A percentile compares a stretch with the other conserved stretches of the same genome.
Evolutionary conservation across 1,140 invertebrate genomes (phyloP).

Genomic region (Vanessa tameamea): DNA sequence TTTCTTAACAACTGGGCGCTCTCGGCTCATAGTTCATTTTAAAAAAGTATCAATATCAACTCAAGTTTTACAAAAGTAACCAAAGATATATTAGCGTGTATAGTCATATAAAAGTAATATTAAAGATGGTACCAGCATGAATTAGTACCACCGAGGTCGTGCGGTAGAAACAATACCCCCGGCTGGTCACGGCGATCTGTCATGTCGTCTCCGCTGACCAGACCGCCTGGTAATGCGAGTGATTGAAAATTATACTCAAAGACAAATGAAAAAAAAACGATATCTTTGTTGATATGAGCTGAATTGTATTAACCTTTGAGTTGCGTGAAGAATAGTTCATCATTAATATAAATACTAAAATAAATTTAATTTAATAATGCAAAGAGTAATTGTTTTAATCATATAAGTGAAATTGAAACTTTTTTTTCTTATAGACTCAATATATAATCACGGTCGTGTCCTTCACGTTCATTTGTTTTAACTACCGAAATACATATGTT

Average conservation of each 20-base stretch:
- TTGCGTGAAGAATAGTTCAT: no score
- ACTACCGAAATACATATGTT: no score
- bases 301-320: not conserved
- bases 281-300: not conserved
- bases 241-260: conserved; percentile 21
- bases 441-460: no score
- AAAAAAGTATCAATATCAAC: no score
- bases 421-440: no score
- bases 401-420: no score
- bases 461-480: no score
- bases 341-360: no score
- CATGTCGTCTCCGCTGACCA: conserved; percentile 12
- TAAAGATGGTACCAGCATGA: conserved; percentile 4
- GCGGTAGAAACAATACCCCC: conserved; percentile 32
- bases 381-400: no score
- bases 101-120: not conserved
- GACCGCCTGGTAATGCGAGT: conserved; percentile 15
- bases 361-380: no score
- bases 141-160: conserved; percentile 24
- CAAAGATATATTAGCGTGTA: not conserved
- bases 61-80: not conserved
- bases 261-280: not conserved
- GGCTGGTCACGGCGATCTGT: conserved; percentile 27
- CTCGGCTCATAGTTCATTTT: no score
- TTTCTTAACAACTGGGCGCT: no score